Conservation (phyloP, 2,797 vertebrate species). For the Cyprinella venusta region DNA sequence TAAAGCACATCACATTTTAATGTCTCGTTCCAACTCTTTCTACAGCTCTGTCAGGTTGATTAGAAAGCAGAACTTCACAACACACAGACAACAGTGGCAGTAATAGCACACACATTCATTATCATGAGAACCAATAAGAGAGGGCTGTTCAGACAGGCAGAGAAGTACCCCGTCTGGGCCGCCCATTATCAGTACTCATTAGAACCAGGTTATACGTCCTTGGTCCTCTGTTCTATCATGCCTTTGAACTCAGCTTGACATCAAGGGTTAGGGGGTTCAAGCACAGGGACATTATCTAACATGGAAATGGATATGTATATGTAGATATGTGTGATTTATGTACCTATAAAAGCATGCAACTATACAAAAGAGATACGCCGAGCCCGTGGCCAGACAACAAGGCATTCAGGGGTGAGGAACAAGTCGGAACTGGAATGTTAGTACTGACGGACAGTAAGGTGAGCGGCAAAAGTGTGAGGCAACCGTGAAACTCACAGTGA, state of each 20-base stretch:
- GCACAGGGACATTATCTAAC: conserved; percentile 52
- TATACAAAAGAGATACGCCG: conserved; percentile 65
- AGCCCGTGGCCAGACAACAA: conserved; percentile 57
- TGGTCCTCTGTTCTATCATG: conserved; percentile 32
- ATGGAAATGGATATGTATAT: conserved; percentile 59
- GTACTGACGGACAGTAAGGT: conserved; percentile 61
- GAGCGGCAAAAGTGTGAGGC: conserved; percentile 56
- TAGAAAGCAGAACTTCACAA: conserved; percentile 66
- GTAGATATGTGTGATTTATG: conserved; percentile 61
- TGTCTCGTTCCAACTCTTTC: conserved; percentile 63
- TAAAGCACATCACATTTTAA: conserved; percentile 70
- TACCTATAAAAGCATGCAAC: conserved; percentile 68
- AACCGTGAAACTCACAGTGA: conserved; percentile 54
- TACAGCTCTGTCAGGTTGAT: conserved; percentile 66
- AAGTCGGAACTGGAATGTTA: conserved; percentile 68
- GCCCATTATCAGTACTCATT: not conserved
- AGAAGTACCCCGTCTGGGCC: not conserved
- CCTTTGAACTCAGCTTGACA: conserved; percentile 49
- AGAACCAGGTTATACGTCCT: conserved; percentile 16
- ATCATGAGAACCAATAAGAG: conserved; percentile 19
- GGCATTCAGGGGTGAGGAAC: conserved; percentile 62
- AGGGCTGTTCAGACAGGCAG: conserved; percentile 13
- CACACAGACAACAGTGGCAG: conserved; percentile 57
- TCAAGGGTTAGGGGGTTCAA: conserved; percentile 44
- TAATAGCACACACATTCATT: conserved; percentile 40